These are phyloP conservation scores for Drosophila ohnishii DNA, from an alignment of 1,140 invertebrate genomes.

Conservation along the genomic window DNA sequence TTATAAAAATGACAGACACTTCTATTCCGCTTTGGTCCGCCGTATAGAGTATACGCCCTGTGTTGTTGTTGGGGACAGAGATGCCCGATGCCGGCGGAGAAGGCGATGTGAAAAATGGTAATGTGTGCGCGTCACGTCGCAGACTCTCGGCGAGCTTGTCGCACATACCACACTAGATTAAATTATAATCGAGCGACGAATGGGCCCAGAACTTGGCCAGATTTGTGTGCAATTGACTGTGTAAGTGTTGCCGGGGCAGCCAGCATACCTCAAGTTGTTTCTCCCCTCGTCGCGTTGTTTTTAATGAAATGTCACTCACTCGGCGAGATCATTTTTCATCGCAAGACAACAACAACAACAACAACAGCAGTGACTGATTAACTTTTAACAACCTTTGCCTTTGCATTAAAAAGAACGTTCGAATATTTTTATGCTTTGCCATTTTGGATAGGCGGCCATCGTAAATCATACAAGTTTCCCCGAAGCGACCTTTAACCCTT, in stretches of 20 bases:
- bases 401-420: slow-evolving; percentile 55
- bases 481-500: slow-evolving; percentile 50
- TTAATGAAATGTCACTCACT: slow-evolving; percentile 77
- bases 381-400: slow-evolving; percentile 69
- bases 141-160: slow-evolving; percentile 46
- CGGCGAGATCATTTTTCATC: slow-evolving; percentile 68
- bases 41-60: background rate
- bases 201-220: slow-evolving; percentile 47
- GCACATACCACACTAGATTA: slow-evolving; percentile 79
- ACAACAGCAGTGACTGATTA: slow-evolving; percentile 64
- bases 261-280: slow-evolving; percentile 11
- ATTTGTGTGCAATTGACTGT: slow-evolving; percentile 78
- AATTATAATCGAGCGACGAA: slow-evolving; percentile 75
- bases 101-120: slow-evolving; percentile 73
- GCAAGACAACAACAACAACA: slow-evolving; percentile 22
- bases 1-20: slow-evolving; percentile 81
- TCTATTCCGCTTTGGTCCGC: slow-evolving; percentile 62
- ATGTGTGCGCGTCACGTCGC: slow-evolving; percentile 69
- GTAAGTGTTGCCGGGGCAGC: slow-evolving; percentile 55
- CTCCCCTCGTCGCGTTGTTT: slow-evolving; percentile 23
- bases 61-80: slow-evolving; percentile 19
- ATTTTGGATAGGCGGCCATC: slow-evolving; percentile 68
- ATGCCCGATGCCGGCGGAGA: slow-evolving; percentile 30
- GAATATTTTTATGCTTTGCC: slow-evolving; percentile 63
- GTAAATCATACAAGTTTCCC: slow-evolving; percentile 67